Evolutionary conservation across 23 tunicate species (phyloP).

Genomic region (Halocynthia aurantium): DNA sequence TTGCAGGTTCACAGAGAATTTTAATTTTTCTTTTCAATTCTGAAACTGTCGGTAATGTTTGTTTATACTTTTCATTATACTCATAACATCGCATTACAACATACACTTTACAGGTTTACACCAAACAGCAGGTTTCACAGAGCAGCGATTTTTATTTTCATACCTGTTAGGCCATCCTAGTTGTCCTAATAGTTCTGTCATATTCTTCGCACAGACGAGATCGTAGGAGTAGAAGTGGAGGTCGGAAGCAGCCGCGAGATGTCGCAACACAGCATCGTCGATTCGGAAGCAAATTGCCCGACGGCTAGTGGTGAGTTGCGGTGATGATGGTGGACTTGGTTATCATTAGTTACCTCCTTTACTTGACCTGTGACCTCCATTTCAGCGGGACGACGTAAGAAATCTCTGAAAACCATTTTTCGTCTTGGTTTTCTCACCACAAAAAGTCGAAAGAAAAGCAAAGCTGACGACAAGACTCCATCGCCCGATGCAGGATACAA

Average conservation of each 20-base stretch:
- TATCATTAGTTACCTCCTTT: background rate
- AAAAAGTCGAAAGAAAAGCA: background rate
- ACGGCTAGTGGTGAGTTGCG: constrained; percentile 29
- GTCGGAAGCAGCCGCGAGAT: constrained; percentile 49
- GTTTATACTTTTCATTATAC: too few species aligned
- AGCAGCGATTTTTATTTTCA: too few species aligned
- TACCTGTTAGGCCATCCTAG: too few species aligned
- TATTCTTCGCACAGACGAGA: constrained; percentile 21
- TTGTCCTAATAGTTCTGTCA: too few species aligned
- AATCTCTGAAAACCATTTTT: constrained; percentile 5
- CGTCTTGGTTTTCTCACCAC: constrained; percentile 16
- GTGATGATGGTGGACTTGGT: background rate
- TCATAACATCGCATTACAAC: too few species aligned
- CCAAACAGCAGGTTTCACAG: too few species aligned
- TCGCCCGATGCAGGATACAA: constrained; percentile 10
- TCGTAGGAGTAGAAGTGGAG: constrained; percentile 52
- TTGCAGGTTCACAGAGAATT: too few species aligned
- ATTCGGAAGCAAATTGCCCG: background rate
- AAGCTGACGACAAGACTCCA: constrained; percentile 2
- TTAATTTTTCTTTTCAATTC: too few species aligned
- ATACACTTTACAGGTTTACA: too few species aligned
- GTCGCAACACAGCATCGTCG: constrained; percentile 18
- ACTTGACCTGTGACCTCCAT: background rate
- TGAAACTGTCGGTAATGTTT: too few species aligned
- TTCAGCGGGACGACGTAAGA: constrained; percentile 11